Base-by-base conservation (phyloP, 2,797 vertebrate genomes). In the Coracias cyanogaster region DNA sequence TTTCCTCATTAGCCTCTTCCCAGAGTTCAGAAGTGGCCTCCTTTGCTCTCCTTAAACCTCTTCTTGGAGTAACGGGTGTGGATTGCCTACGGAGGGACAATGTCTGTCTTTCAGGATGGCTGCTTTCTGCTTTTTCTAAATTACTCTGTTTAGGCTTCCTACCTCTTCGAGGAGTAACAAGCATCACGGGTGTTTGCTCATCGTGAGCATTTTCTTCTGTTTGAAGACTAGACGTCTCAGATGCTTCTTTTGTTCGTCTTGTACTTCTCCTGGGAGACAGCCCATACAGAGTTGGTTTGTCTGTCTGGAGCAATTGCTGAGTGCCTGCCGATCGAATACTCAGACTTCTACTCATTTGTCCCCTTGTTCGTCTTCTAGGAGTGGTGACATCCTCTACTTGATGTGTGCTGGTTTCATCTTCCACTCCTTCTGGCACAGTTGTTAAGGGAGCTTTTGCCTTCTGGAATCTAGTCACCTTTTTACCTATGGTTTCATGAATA, bases 31-130 rank as follows among this genome's bases (percentile, higher is more conserved):
- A 86, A 28, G 64, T 73, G 89, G 84, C 25, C 79, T 90, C 87
- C 82, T 94, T 97, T 46, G 52, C 65, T 64, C 85, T 98, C 86
- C 90, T 97, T 39, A 89, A 87, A 21, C 92, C 78, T 73, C 94
- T 97, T 39, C 94, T 98, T 96, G 98, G 97, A 58, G 98, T 98
- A 45, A 98, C 91, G 2, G 98, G 96, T 17, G 97, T 35, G 4
- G 93, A 25, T 37, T 1, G n/a, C 0, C 10, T 35, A 31, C 41
- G 81, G 33, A 62, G 6, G 1, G 95, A 48, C n/a, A 55, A 12
- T 0, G 11, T 24, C 2, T 97, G 97, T 15, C 22, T 97, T 96
- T 51, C 98, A 84, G 98, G 97, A 66, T 19, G 62, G 83, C 58
- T 61, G 97, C 96, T 91, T 98, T 96, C 91, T 73, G 55, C 37